Base-by-base conservation (phyloP, 1,140 invertebrate species). In the Myzus persicae region DNA sequence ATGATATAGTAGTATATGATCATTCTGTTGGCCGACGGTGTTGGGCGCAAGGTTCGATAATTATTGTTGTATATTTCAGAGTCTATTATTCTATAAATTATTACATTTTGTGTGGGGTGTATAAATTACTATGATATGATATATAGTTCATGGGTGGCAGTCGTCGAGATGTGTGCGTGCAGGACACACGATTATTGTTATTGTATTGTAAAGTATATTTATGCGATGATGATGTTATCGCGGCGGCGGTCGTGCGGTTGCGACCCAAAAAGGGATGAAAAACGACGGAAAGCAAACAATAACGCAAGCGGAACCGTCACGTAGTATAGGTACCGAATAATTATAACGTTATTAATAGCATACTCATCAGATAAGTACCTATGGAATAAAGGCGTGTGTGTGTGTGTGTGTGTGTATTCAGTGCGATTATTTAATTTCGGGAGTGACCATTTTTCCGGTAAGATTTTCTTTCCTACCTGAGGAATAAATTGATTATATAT, bases 281-380 rank as follows among this genome's bases (percentile, higher is more conserved):
- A 76, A 76, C 59, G 59, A 76, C 59, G 59, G 59, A 36, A 76
- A n/a, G 59, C n/a, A 76, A 76, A 76, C 59, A 76, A 76, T n/a
- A 76, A 76, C 59, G 31, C n/a, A 14, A n/a, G 31, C 59, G 59
- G 59, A 76, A 76, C 59, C 59, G 59, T 76, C 59, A 76, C 31
- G 31, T 76, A 76, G 59, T n/a, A 76, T 76, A 76, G 59, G 59
- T 76, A 76, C 59, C 59, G 59, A n/a, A 76, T 76, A 76, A 76
- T 76, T 76, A n/a, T 76, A n/a, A n/a, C 36, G 36, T n/a, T 76
- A n/a, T 76, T 76, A 76, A 18, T 76, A 76, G 59, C 59, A 76
- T 76, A 76, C 31, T 76, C 59, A n/a, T 36, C 59, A n/a, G 59
- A 76, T 76, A 76, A 76, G 59, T 36, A 76, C 14, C 0, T 67